phyloP scores from a whole-genome alignment of 1,140 invertebrate species.

The Musca domestica region DNA sequence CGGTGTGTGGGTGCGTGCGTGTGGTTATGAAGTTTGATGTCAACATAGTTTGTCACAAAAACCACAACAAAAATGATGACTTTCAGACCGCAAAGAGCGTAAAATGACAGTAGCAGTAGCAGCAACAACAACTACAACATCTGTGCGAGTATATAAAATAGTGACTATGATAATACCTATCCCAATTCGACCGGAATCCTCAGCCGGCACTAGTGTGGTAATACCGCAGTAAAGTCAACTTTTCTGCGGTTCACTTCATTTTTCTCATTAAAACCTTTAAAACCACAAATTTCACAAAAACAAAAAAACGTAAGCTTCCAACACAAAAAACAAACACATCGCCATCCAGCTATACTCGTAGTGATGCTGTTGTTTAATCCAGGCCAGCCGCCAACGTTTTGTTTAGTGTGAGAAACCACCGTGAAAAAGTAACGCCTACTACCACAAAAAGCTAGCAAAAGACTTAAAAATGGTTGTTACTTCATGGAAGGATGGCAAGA shows the following conservation, averaged over 20 bases:
- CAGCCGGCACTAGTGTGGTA: too few species aligned
- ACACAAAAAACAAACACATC: background rate
- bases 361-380: conserved; percentile 2
- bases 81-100: conserved; percentile 5
- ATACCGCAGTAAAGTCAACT: conserved; percentile 10
- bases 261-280: conserved; percentile 28
- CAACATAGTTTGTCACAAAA: conserved; percentile 7
- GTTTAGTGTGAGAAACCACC: background rate
- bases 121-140: background rate
- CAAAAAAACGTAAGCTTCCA: conserved; percentile 14
- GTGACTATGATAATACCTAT: background rate
- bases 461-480: conserved; percentile 10
- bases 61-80: conserved; percentile 19
- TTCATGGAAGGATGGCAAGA: background rate
- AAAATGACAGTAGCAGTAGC: background rate
- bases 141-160: background rate
- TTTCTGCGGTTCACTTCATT: conserved; percentile 27
- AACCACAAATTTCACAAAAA: conserved; percentile 27
- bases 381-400: background rate
- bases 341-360: background rate
- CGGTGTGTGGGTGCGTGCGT: background rate
- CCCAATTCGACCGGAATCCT: too few species aligned
- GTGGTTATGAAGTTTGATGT: conserved; percentile 4
- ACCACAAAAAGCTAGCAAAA: background rate
- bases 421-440: conserved; percentile 3